Evolutionary conservation across 2,797 vertebrate species (phyloP), one percentile per base, ranked within the genome.

Genomic region (Pitangus sulphuratus): DNA sequence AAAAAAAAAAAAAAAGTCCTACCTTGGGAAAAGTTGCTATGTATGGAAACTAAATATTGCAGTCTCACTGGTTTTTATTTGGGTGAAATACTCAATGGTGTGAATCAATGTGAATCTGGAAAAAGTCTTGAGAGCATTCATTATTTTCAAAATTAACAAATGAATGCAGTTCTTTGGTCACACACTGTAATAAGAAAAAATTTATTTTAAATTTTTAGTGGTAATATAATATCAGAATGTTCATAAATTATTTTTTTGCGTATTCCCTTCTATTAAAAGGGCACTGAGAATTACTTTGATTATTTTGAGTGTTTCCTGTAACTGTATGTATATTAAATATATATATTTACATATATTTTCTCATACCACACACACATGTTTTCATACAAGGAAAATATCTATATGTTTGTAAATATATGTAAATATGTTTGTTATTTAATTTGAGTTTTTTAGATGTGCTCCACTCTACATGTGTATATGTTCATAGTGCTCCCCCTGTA

Each of bases 401-500:
- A 3, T 37, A 28, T 53, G 6, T 6, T 65, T 69, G 1, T 37
- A 16, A 57, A 66, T 30, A 15, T 10, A 24, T 35, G 9, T 19
- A 42, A 68, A 47, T 48, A 28, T 24, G 22, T 47, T 45, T 81
- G 42, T 4, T 57, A 35, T 50, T 47, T 26, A 35, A 17, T 28
- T n/a, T 39, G 3, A 3, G 0, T 42, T 28, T 48, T 51, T 50
- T 6, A 15, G 1, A 35, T 65, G 13, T 6, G 5, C 57, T 74
- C 17, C 15, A 18, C 22, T 85, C 24, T 24, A 66, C 18, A 35
- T 57, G 6, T 20, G 1, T 31, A 1, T 13, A 17, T 7, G 5
- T n/a, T 76, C 13, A 20, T 13, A 26, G 3, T 3, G 8, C 7
- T 50, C 0, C 1, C 1, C 1, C 18, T 15, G 24, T 6, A 13